phyloP scores from a whole-genome alignment of 2,888 invertebrate genomes.

The Hydropsyche betteni region DNA sequence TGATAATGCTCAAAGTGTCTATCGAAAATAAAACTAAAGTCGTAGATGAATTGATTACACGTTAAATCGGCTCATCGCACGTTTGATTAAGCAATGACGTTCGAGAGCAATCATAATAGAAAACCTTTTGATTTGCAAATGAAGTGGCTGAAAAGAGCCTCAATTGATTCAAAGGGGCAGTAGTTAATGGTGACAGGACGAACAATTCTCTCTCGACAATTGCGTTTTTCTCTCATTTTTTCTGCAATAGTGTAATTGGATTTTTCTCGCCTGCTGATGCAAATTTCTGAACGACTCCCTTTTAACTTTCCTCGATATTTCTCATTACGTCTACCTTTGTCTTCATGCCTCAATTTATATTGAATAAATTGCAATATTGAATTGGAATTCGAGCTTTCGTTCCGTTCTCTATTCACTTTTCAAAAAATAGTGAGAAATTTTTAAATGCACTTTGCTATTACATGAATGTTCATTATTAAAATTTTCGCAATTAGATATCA shows the following conservation, averaged over 20 bases:
- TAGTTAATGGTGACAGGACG: slow-evolving; percentile 26
- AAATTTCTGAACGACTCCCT: slow-evolving; percentile 41
- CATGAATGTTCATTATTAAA: too few relatives aligned
- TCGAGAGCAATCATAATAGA: slow-evolving; percentile 12
- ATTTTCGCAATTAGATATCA: too few relatives aligned
- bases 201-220: slow-evolving; percentile 51
- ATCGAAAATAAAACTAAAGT: too few relatives aligned
- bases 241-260: slow-evolving; percentile 49
- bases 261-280: slow-evolving; percentile 49
- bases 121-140: slow-evolving; percentile 29
- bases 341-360: not conserved
- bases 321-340: slow-evolving; percentile 39
- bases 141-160: slow-evolving; percentile 16
- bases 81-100: not conserved
- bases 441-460: too few relatives aligned
- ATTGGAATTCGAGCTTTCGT: too few relatives aligned
- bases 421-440: too few relatives aligned
- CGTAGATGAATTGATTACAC: too few relatives aligned
- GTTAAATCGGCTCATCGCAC: not conserved
- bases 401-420: too few relatives aligned
- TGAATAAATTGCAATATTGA: too few relatives aligned
- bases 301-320: slow-evolving; percentile 34
- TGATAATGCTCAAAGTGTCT: too few relatives aligned
- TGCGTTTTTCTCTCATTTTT: slow-evolving; percentile 20
- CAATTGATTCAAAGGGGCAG: slow-evolving; percentile 22